Evolutionary conservation across 2,113 vertebrate genomes (phyloP).

Genomic region (Narcine bancroftii): DNA sequence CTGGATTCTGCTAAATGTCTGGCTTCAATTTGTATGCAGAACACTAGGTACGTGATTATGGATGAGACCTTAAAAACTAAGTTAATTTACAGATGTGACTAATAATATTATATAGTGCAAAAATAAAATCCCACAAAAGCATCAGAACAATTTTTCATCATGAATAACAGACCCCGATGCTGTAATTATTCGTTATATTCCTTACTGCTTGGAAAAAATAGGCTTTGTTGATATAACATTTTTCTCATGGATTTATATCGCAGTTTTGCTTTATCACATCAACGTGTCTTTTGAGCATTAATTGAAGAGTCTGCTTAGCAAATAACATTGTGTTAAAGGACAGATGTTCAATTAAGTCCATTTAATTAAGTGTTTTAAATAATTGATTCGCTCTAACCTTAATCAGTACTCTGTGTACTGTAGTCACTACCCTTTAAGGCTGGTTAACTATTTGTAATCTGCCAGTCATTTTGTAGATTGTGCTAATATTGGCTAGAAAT

Average conservation of each 20-base stretch:
- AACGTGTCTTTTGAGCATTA: slow-evolving; percentile 19
- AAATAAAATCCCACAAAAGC: background rate
- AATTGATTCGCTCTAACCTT: slow-evolving; percentile 30
- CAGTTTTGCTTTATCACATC: background rate
- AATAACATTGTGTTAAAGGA: slow-evolving; percentile 37
- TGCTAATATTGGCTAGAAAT: slow-evolving; percentile 6
- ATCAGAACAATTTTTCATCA: background rate
- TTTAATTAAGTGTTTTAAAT: slow-evolving; percentile 34
- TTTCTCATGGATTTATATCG: slow-evolving; percentile 7
- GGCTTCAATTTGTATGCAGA: background rate
- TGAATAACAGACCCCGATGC: slow-evolving; percentile 9
- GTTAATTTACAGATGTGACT: background rate
- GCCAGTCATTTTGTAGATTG: background rate
- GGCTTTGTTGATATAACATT: slow-evolving; percentile 17
- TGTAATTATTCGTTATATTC: background rate
- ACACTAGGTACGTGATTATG: background rate
- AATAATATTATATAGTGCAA: background rate
- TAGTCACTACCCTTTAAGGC: background rate
- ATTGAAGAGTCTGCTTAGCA: slow-evolving; percentile 6
- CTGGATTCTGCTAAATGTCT: background rate
- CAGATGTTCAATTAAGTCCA: slow-evolving; percentile 30
- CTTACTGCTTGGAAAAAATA: background rate
- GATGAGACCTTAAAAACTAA: slow-evolving; percentile 11
- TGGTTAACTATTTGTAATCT: slow-evolving; percentile 19
- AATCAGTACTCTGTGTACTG: background rate